Conservation (phyloP, 2,797 vertebrate genomes). For the Aldrovandia affinis region DNA sequence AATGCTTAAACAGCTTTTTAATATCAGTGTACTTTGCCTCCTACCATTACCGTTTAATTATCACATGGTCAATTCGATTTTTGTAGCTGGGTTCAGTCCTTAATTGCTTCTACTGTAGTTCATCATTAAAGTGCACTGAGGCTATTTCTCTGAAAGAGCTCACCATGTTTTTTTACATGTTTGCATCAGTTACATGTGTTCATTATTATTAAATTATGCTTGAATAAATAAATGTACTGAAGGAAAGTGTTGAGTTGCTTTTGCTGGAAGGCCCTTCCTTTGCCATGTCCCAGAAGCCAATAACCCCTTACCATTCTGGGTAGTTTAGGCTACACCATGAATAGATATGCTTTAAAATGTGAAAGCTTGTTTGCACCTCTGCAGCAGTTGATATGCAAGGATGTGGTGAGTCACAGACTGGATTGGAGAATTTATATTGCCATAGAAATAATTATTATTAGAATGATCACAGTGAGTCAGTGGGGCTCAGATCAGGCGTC, state of each 20-base stretch:
- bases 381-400: conserved; percentile 14
- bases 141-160: background rate
- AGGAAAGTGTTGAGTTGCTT: background rate
- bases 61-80: background rate
- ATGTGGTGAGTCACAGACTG: conserved; percentile 23
- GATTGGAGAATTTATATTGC: conserved; percentile 29
- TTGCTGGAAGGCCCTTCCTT: background rate
- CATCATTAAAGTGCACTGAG: background rate
- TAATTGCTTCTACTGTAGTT: background rate
- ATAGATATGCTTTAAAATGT: background rate
- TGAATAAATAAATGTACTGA: background rate
- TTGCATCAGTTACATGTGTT: background rate
- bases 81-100: background rate
- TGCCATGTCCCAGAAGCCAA: background rate
- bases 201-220: background rate
- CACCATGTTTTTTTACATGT: background rate
- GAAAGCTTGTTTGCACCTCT: conserved; percentile 25
- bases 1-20: background rate
- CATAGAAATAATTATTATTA: conserved; percentile 25
- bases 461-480: conserved; percentile 44
- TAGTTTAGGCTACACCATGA: background rate
- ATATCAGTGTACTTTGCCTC: background rate
- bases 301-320: background rate
- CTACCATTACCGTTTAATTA: background rate
- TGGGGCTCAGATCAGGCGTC: conserved; percentile 4